Percentiles rank a stretch among this genome's conserved stretches.
Conservation (phyloP, 2,888 invertebrate species). For the Stenodera caucasica region DNA sequence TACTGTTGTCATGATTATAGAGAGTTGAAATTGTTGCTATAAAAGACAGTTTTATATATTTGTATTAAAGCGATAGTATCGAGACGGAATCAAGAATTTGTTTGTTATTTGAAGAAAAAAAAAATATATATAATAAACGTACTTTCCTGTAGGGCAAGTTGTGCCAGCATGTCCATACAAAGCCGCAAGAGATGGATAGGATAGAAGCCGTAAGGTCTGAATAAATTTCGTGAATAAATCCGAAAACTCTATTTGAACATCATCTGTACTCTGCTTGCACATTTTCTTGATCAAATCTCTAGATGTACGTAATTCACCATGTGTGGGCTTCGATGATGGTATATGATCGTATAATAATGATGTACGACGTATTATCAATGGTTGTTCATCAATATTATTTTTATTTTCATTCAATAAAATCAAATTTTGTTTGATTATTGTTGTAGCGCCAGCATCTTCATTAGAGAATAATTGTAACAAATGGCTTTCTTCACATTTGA, state of each 20-base stretch:
- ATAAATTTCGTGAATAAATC: slow-evolving; percentile 67
- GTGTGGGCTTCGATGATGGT: slow-evolving; percentile 66
- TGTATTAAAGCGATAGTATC: neutral
- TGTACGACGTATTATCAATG: slow-evolving; percentile 62
- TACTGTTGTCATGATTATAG: neutral
- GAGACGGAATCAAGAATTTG: neutral
- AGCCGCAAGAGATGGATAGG: slow-evolving; percentile 69
- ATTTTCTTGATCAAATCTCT: slow-evolving; percentile 71
- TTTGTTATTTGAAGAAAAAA: no score
- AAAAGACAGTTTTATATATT: neutral
- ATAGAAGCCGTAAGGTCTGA: slow-evolving; percentile 67
- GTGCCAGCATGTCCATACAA: slow-evolving; percentile 65
- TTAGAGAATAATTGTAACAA: slow-evolving; percentile 77
- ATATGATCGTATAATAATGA: slow-evolving; percentile 74
- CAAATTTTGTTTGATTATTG: slow-evolving; percentile 65
- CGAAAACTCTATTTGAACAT: slow-evolving; percentile 65
- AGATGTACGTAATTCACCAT: slow-evolving; percentile 71
- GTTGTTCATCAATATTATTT: slow-evolving; percentile 57
- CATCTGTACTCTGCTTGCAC: slow-evolving; percentile 64
- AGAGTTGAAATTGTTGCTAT: neutral
- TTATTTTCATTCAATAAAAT: slow-evolving; percentile 61
- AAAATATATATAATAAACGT: slow-evolving; percentile 51
- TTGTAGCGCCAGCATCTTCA: slow-evolving; percentile 71
- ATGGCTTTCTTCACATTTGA: slow-evolving; percentile 73
- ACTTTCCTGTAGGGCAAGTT: slow-evolving; percentile 73